phyloP scores from a whole-genome alignment of 2,797 vertebrate genomes.

The Siniperca scherzeri region DNA sequence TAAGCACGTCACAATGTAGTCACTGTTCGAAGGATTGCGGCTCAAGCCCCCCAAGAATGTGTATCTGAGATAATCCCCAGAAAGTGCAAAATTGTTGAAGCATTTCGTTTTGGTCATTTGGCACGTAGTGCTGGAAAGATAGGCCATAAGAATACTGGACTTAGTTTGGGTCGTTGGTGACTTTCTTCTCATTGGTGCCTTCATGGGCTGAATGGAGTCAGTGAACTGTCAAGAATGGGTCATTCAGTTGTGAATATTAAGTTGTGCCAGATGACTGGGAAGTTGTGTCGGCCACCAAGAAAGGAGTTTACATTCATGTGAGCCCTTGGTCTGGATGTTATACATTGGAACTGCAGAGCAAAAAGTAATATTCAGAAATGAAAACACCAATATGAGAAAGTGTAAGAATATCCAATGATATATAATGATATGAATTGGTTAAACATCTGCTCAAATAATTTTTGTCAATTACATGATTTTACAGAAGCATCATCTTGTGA shows the following conservation, averaged over 20 bases:
- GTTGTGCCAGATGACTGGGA: slow-evolving; percentile 65
- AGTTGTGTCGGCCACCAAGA: slow-evolving; percentile 46
- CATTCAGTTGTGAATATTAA: slow-evolving; percentile 82
- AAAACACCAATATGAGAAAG: background rate
- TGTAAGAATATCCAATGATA: background rate
- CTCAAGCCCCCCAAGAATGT: slow-evolving; percentile 78
- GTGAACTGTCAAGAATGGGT: slow-evolving; percentile 84
- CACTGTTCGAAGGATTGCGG: slow-evolving; percentile 73
- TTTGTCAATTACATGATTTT: background rate
- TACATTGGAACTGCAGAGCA: background rate
- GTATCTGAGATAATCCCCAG: slow-evolving; percentile 74
- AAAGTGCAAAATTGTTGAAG: slow-evolving; percentile 67
- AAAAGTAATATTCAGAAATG: slow-evolving; percentile 1
- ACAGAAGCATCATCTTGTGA: background rate
- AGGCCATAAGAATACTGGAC: slow-evolving; percentile 57
- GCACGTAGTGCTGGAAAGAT: slow-evolving; percentile 46
- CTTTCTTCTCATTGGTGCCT: slow-evolving; percentile 72
- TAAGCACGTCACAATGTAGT: slow-evolving; percentile 74
- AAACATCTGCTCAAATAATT: background rate
- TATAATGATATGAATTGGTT: background rate
- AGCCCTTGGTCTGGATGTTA: slow-evolving; percentile 3
- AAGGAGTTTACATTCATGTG: slow-evolving; percentile 24
- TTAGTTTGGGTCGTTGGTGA: slow-evolving; percentile 62
- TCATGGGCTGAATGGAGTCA: slow-evolving; percentile 78
- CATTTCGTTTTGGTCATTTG: slow-evolving; percentile 68